Base-by-base conservation (phyloP, 2,888 invertebrate genomes). In the Volucella inflata region DNA sequence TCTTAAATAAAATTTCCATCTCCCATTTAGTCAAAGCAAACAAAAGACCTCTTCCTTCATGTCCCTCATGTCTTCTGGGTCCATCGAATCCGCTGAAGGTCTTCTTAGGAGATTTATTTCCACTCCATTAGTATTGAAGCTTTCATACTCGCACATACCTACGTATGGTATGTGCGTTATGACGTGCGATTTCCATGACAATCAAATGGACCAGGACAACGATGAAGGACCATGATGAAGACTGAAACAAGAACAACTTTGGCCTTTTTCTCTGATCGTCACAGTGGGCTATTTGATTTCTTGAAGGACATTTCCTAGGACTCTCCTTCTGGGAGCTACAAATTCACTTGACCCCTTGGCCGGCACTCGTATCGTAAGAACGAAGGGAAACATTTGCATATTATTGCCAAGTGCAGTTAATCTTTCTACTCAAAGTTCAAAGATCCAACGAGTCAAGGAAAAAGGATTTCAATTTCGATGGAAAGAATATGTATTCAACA, bases 101-200 rank as follows among this genome's bases (percentile, higher is more conserved):
- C 16, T 53, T 44, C 36, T 64, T 70, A 64, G 70, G 30, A 70
- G 83, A 84, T 79, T 84, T 84, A 84, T 71, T 84, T 79, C 80
- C 70, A 75, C 80, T 84, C 75, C 64, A 80, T 84, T 79, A 68
- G 68, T 78, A 74, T 83, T 78, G 74, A 83, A 67, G 78, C 79
- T 79, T 83, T 46, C 44, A 44, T 74, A 46, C 64, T 62, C 50
- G 30, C 14, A 55, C 42, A 16, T 30, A n/a, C n/a, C n/a, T n/a
- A n/a, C n/a, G n/a, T n/a, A n/a, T n/a, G n/a, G n/a, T n/a, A 30
- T 30, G 30, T 6, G 30, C 6, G 30, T 30, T 30, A 30, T 30
- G 46, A 74, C 53, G n/a, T 76, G 53, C 53, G 44, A 79, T 83
- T 74, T 80, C 84, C 75, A 84, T 84, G 84, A 71, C 84, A 80